A percentile compares a stretch with the other conserved stretches of the same genome.
Conservation (phyloP, 2,797 vertebrate genomes). For the Prionace glauca region DNA sequence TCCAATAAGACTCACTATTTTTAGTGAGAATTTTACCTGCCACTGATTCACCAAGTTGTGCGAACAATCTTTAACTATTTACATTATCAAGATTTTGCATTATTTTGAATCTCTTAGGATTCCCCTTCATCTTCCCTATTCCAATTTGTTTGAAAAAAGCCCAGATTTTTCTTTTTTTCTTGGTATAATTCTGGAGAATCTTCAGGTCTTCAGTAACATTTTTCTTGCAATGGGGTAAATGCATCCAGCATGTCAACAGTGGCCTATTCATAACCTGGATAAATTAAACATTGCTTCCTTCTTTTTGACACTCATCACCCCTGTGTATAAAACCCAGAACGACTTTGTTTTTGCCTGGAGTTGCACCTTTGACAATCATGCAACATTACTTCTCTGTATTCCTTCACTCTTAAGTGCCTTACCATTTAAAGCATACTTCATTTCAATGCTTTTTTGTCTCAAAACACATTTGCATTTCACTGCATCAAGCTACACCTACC, state of each 20-base stretch:
- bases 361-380: background rate
- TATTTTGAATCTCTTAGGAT: background rate
- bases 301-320: background rate
- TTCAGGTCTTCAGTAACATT: background rate
- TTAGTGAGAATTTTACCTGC: background rate
- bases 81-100: too few relatives aligned
- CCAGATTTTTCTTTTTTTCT: background rate
- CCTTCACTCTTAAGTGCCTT: background rate
- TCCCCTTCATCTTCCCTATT: background rate
- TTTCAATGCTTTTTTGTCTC: background rate
- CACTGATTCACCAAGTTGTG: background rate
- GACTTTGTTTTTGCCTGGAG: background rate
- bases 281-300: background rate
- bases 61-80: too few relatives aligned
- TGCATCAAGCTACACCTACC: background rate
- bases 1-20: background rate
- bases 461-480: background rate
- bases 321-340: background rate
- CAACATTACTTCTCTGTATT: background rate
- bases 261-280: background rate
- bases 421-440: background rate
- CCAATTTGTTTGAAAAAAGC: background rate
- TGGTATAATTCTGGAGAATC: background rate
- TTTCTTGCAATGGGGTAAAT: background rate
- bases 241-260: background rate